phyloP scores from a whole-genome alignment of 1,140 invertebrate species.

The Trachymyrmex cornetzi region DNA sequence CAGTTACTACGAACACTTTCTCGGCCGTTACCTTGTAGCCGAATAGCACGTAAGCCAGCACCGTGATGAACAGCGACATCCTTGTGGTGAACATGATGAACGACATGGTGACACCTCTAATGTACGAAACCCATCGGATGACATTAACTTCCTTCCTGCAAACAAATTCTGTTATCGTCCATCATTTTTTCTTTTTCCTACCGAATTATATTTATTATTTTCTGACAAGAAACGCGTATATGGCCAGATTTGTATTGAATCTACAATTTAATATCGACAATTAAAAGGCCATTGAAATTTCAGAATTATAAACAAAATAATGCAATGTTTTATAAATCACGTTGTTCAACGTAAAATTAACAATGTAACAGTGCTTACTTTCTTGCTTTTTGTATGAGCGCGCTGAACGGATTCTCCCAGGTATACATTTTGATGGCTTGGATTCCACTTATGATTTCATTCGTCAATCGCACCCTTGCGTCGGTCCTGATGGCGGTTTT shows the following conservation, averaged over 20 bases:
- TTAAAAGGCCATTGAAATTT: background rate
- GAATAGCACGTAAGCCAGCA: conserved; percentile 92
- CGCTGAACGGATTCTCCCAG: conserved; percentile 91
- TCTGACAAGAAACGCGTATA: background rate
- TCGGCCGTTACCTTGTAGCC: conserved; percentile 90
- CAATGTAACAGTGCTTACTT: conserved; percentile 78
- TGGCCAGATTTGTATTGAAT: background rate
- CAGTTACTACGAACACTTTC: conserved; percentile 92
- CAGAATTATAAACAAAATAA: background rate
- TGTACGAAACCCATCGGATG: conserved; percentile 90
- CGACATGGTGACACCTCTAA: conserved; percentile 90
- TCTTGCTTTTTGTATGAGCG: conserved; percentile 88
- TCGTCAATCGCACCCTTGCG: conserved; percentile 93
- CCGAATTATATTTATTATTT: background rate
- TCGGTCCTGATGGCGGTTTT: conserved; percentile 91
- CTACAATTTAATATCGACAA: background rate
- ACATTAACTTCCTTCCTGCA: conserved; percentile 89
- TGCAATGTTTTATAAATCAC: background rate
- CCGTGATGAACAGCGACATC: conserved; percentile 92
- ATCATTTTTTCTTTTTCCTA: background rate
- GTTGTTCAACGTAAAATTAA: no score
- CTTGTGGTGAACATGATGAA: conserved; percentile 92
- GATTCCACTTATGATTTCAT: conserved; percentile 91
- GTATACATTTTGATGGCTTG: no score
- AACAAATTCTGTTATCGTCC: conserved; percentile 37